These are phyloP conservation scores for Temnothorax unifasciatus DNA, from an alignment of 2,888 invertebrate species.

Conservation along the genomic window DNA sequence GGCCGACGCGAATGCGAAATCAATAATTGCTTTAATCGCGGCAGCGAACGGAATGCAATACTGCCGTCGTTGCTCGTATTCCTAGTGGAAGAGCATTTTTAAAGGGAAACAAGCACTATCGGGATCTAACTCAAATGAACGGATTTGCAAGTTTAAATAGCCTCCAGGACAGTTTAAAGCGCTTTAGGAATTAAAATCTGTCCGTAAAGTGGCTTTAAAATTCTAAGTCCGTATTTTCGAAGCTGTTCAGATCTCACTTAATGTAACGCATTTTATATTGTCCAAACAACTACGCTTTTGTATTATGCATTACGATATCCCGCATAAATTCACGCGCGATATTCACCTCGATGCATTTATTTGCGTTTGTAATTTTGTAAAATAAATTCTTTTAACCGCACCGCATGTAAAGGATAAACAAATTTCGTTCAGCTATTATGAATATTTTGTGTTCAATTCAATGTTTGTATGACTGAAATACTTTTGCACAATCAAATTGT, in stretches of 20 bases:
- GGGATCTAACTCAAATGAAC: slow-evolving; percentile 45
- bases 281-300: slow-evolving; percentile 6
- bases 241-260: slow-evolving; percentile 43
- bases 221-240: slow-evolving; percentile 55
- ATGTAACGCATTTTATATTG: slow-evolving; percentile 49
- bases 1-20: slow-evolving; percentile 47
- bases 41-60: slow-evolving; percentile 51
- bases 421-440: background rate
- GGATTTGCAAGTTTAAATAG: slow-evolving; percentile 57
- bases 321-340: slow-evolving; percentile 11
- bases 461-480: slow-evolving; percentile 4
- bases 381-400: slow-evolving; percentile 9
- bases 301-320: slow-evolving; percentile 16
- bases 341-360: slow-evolving; percentile 2
- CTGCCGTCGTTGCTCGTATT: slow-evolving; percentile 25
- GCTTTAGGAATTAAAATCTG: slow-evolving; percentile 63
- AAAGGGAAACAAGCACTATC: slow-evolving; percentile 53
- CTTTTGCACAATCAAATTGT: background rate
- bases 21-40: slow-evolving; percentile 56
- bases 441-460: background rate
- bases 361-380: slow-evolving; percentile 19
- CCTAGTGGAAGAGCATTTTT: slow-evolving; percentile 43
- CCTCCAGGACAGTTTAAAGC: slow-evolving; percentile 54
- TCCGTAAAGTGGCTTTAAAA: slow-evolving; percentile 59
- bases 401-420: background rate